Base-by-base conservation (phyloP, 1,140 invertebrate genomes). In the Dolichoris vasculosae region DNA sequence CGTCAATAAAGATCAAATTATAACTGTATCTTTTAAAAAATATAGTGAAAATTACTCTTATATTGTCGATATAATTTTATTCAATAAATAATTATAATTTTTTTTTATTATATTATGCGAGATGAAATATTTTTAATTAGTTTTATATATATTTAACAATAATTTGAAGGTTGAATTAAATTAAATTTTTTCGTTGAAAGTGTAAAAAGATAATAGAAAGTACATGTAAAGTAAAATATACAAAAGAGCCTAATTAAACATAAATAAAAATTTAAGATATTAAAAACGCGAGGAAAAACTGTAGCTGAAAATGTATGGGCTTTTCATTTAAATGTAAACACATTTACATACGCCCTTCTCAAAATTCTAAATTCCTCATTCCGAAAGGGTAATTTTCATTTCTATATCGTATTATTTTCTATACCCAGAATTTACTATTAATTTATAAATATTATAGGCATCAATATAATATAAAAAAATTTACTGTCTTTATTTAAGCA, bases 311-410 rank as follows among this genome's bases (percentile, higher is more conserved):
- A 63, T 78, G 23, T 26, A 30, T 78, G 51, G 30, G 17, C 40
- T 40, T 46, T 43, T 35, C 43, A 64, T 46, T 32, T 64, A 43
- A 46, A 64, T 67, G 59, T 38, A 46, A 81, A 11, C 63, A 81
- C 63, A 63, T 81, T 38, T 43, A 26, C 13, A 59, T 46, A 59
- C 32, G 8, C 35, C 35, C 26, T 43, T 43, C 35, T 13, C 38
- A 6, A n/a, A 64, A 63, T n/a, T 80, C 13, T 30, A 23, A 64
- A 80, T 80, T 43, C 59, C 15, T 48, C 7, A 32, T 9, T 63
- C 59, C 17, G 38, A n/a, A 38, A 35, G 2, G 1, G 51, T 46
- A 81, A 69, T 81, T 81, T 67, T 32, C 63, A 48, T 81, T 69
- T 69, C 48, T 35, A 15, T 64, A 69, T 48, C 35, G 0, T 3